Percentiles rank a stretch among this genome's conserved stretches.
These are phyloP conservation scores for Platichthys stellatus DNA, from an alignment of 2,113 vertebrate species.

Conservation along the genomic window DNA sequence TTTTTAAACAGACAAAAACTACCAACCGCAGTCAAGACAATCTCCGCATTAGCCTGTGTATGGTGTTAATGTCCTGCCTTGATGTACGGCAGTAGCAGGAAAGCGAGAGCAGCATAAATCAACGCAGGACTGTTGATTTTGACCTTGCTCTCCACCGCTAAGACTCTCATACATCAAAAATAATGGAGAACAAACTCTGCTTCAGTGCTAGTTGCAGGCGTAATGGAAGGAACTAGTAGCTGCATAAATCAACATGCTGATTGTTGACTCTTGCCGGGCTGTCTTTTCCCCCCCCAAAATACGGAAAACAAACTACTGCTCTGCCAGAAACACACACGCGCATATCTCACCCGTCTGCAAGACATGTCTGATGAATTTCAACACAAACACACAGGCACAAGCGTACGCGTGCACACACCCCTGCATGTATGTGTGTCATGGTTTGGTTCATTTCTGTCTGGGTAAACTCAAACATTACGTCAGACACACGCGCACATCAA, in stretches of 20 bases:
- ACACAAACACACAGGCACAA: slow-evolving; percentile 29
- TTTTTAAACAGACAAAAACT: slow-evolving; percentile 16
- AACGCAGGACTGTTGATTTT: slow-evolving; percentile 68
- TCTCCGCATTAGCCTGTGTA: slow-evolving; percentile 38
- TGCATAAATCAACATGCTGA: slow-evolving; percentile 78
- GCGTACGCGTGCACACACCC: background rate
- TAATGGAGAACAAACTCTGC: slow-evolving; percentile 74
- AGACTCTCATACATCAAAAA: slow-evolving; percentile 71
- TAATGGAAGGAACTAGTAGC: slow-evolving; percentile 80
- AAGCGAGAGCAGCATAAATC: slow-evolving; percentile 69
- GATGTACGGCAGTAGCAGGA: slow-evolving; percentile 63
- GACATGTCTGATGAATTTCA: slow-evolving; percentile 9
- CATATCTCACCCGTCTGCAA: slow-evolving; percentile 46
- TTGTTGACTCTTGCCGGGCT: slow-evolving; percentile 73
- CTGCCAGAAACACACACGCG: slow-evolving; percentile 54
- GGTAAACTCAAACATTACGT: slow-evolving; percentile 76
- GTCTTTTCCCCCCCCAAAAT: slow-evolving; percentile 58
- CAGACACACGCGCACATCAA: slow-evolving; percentile 43
- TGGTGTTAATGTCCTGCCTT: slow-evolving; percentile 59
- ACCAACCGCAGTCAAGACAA: slow-evolving; percentile 41
- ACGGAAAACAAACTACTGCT: slow-evolving; percentile 71
- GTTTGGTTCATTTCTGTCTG: slow-evolving; percentile 69
- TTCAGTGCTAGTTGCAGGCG: slow-evolving; percentile 70
- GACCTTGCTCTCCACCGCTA: slow-evolving; percentile 64
- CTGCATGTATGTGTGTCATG: slow-evolving; percentile 40